These are phyloP conservation scores for Lithodes maja DNA, from an alignment of 2,888 invertebrate species.

Conservation along the genomic window DNA sequence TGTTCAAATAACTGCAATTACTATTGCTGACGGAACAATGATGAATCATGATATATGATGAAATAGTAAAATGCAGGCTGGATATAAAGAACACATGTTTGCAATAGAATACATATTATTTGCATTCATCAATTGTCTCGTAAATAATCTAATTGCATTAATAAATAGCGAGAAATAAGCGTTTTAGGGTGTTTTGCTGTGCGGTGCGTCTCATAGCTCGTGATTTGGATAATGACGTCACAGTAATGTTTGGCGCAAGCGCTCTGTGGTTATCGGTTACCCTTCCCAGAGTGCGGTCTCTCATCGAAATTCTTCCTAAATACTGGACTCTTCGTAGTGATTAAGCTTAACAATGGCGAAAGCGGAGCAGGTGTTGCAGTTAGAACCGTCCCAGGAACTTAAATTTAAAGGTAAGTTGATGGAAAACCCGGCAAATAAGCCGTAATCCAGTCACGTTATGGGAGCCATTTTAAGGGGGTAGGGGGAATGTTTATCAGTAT, in stretches of 20 bases:
- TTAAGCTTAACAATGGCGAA: constrained; percentile 77
- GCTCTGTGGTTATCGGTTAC: background rate
- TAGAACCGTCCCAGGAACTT: constrained; percentile 92
- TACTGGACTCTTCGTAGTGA: constrained; percentile 2
- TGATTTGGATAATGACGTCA: background rate
- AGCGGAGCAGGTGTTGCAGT: constrained; percentile 86
- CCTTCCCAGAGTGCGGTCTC: background rate
- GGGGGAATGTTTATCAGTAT: constrained; percentile 47
- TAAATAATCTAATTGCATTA: background rate
- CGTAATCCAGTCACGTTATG: constrained; percentile 28
- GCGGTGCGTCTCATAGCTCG: background rate
- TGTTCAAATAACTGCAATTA: too few relatives aligned
- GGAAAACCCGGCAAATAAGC: background rate
- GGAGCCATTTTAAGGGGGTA: constrained; percentile 53
- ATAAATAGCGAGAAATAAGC: background rate
- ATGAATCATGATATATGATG: background rate
- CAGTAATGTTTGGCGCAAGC: background rate
- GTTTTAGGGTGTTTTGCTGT: background rate
- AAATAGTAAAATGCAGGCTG: background rate
- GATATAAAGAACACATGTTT: background rate
- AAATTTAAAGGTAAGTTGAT: constrained; percentile 89
- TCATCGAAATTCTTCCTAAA: background rate
- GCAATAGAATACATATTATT: background rate
- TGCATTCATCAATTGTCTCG: background rate
- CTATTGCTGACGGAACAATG: background rate